Conservation (phyloP, 2,797 vertebrate species). For the Acrossocheilus wenchowensis region DNA sequence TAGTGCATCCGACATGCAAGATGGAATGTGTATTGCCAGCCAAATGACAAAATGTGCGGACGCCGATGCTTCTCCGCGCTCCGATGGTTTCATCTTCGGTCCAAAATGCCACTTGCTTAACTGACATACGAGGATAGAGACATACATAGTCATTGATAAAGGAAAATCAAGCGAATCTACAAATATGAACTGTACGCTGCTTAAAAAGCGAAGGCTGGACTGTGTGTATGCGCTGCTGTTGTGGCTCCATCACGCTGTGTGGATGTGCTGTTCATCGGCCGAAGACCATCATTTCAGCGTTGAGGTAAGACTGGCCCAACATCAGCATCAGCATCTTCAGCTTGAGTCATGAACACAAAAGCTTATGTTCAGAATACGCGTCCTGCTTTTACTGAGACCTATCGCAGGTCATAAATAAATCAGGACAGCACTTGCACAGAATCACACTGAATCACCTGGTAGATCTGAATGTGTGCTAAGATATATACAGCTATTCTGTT, state of each 20-base stretch:
- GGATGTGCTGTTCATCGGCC: conserved; percentile 89
- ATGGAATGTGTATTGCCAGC: conserved; percentile 43
- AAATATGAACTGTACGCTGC: conserved; percentile 92
- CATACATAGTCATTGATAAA: conserved; percentile 33
- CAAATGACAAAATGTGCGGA: conserved; percentile 43
- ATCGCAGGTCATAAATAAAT: neutral
- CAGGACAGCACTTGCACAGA: neutral
- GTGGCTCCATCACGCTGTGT: conserved; percentile 89
- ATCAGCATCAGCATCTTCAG: conserved; percentile 51
- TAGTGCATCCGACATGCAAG: conserved; percentile 27
- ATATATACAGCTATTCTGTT: neutral
- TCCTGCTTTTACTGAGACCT: neutral
- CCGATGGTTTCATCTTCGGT: conserved; percentile 52
- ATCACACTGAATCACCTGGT: neutral
- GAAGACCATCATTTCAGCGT: conserved; percentile 94
- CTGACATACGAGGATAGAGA: conserved; percentile 59
- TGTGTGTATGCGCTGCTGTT: conserved; percentile 85
- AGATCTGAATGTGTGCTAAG: neutral
- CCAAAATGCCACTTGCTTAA: conserved; percentile 54
- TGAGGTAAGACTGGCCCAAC: conserved; percentile 87
- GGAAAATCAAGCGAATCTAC: conserved; percentile 72
- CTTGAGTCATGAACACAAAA: conserved; percentile 18
- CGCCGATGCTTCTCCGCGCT: conserved; percentile 47
- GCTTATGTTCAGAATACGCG: neutral
- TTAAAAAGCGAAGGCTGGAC: conserved; percentile 88